phyloP scores from a whole-genome alignment of 2,113 vertebrate species.

The Campylomormyrus tamandua region DNA sequence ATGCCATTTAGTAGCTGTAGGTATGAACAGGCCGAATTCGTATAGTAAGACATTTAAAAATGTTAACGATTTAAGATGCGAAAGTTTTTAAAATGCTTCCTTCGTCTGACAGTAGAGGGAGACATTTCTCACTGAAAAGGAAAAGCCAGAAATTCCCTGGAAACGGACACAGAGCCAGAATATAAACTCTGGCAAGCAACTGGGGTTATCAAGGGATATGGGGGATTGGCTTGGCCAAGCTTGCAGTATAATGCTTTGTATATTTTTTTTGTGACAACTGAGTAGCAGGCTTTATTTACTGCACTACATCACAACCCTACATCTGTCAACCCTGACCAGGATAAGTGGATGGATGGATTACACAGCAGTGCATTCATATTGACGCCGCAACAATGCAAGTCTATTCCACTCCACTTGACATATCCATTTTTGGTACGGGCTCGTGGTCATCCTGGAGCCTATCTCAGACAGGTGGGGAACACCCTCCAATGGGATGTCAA shows the following conservation, averaged over 20 bases:
- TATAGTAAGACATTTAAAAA: neutral
- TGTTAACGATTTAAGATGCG: neutral
- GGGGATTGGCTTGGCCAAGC: neutral
- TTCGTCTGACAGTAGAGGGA: constrained; percentile 2
- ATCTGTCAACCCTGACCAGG: neutral
- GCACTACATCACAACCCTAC: neutral
- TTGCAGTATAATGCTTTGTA: neutral
- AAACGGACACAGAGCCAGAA: neutral
- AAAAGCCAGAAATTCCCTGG: neutral
- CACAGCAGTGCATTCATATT: neutral
- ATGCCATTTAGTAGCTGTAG: neutral
- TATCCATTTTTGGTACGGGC: neutral
- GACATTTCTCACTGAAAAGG: neutral
- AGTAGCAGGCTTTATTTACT: neutral
- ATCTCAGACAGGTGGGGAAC: neutral
- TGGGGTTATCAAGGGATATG: neutral
- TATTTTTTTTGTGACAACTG: neutral
- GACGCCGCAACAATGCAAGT: neutral
- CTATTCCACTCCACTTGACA: neutral
- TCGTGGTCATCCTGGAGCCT: neutral
- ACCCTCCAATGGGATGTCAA: neutral
- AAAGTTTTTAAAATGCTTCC: neutral
- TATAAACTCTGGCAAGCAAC: neutral
- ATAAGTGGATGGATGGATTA: neutral
- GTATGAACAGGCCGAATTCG: neutral